Base-by-base conservation (phyloP, 2,888 invertebrate species). In the Thymelicus lineola region DNA sequence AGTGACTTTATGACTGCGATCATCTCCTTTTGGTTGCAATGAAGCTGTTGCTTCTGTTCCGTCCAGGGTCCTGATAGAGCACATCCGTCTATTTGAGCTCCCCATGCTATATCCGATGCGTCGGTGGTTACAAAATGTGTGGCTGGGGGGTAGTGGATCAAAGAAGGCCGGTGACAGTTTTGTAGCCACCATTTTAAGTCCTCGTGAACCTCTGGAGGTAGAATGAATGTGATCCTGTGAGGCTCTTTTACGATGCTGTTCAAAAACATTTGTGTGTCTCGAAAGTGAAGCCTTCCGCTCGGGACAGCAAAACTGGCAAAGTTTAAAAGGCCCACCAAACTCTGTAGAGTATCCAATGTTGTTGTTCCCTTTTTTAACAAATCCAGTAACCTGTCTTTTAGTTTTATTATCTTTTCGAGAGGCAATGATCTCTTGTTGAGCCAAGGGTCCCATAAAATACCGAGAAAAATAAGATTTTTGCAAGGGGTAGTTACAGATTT, bases 21-120 rank as follows among this genome's bases (percentile, higher is more conserved):
- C n/a, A 63, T 15, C 28, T 79, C 78, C 53, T 76, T 80, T 12
- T 50, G n/a, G 66, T 80, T 80, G 61, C 74, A 74, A 28, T 80
- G 79, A 76, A 77, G 79, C 0, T 6, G 0, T 6, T 6, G 0
- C 46, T 79, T 77, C 0, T 71, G 60, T 1, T 20, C 7, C 0
- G 67, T 69, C 79, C 79, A 80, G 1, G 0, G 0, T 0, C 73
- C 75, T 53, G 53, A 53, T 20, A 53, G 15, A 20, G 20, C 17
- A 53, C 9, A 15, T 53, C 17, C 53, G n/a, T 65, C 62, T 0
- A 79, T 7, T 9, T 76, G 74, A 0, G 72, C 65, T 0, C 79
- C 76, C 77, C 76, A 77, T 0, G 77, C 76, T 6, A 15, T 14
- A 66, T 77, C 63, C 10, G 79, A 76, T 0, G 78, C 78, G 14